Evolutionary conservation across 1,140 invertebrate species (phyloP).

Genomic region (Aphidius gifuensis): DNA sequence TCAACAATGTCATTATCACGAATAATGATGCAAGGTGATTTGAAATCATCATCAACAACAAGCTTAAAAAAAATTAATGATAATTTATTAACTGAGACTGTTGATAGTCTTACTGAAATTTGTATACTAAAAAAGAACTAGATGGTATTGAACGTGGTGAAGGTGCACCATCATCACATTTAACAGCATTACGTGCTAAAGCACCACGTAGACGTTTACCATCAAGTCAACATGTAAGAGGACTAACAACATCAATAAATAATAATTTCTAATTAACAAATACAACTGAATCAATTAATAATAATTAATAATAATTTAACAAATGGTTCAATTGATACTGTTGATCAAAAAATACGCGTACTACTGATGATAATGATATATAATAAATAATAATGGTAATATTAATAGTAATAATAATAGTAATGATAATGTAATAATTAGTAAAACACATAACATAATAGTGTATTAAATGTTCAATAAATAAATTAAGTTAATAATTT

Average conservation of each 20-base stretch:
- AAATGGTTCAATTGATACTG: conserved; percentile 42
- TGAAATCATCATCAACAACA: conserved; percentile 36
- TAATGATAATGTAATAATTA: conserved; percentile 33
- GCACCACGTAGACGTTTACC: conserved; percentile 65
- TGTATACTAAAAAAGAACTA: conserved; percentile 52
- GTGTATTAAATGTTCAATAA: too few species aligned
- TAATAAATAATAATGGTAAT: conserved; percentile 31
- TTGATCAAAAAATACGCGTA: conserved; percentile 29
- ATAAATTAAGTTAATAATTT: too few species aligned
- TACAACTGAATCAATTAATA: conserved; percentile 19
- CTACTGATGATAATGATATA: conserved; percentile 34
- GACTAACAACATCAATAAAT: conserved; percentile 29
- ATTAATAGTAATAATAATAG: conserved; percentile 31
- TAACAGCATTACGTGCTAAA: conserved; percentile 64
- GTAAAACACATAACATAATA: conserved; percentile 31
- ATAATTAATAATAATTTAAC: conserved; percentile 38
- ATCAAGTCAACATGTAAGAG: conserved; percentile 52
- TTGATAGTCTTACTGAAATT: conserved; percentile 34
- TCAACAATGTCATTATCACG: conserved; percentile 25
- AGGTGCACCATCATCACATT: conserved; percentile 60
- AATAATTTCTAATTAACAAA: not conserved
- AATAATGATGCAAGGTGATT: conserved; percentile 38
- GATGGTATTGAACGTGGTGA: conserved; percentile 60
- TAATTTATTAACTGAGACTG: conserved; percentile 36
- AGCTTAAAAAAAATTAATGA: conserved; percentile 44